Conservation (phyloP, 2,113 vertebrate genomes). For the Chiloscyllium plagiosum region DNA sequence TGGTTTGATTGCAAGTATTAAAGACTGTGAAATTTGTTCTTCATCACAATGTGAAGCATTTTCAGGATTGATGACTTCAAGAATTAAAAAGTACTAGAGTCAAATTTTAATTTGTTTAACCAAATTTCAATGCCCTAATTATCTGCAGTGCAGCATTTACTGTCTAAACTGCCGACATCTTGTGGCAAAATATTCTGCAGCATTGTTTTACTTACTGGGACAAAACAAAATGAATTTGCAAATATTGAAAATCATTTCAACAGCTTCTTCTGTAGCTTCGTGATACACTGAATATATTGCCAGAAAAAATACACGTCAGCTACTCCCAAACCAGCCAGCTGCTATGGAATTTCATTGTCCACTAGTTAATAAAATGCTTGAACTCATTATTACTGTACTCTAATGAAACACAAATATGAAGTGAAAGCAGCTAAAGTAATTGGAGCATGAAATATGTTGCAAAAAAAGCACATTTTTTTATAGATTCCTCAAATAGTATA, state of each 20-base stretch:
- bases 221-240: not conserved
- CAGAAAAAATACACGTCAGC: not conserved
- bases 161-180: not conserved
- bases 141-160: not conserved
- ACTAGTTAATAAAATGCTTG: not conserved
- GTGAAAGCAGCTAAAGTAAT: not conserved
- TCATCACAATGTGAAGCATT: not conserved
- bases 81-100: not conserved
- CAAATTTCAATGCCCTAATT: not conserved
- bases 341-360: not conserved
- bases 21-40: not conserved
- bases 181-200: not conserved
- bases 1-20: conserved; percentile 1
- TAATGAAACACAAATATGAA: not conserved
- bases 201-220: not conserved
- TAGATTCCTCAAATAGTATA: not conserved
- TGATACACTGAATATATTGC: not conserved
- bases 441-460: not conserved
- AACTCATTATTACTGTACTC: not conserved
- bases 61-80: not conserved
- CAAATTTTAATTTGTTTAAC: not conserved
- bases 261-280: not conserved
- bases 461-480: not conserved
- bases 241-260: not conserved
- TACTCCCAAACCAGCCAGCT: not conserved